Evolutionary conservation across 2,797 vertebrate genomes (phyloP).

Genomic region (Enteromius argenteus): DNA sequence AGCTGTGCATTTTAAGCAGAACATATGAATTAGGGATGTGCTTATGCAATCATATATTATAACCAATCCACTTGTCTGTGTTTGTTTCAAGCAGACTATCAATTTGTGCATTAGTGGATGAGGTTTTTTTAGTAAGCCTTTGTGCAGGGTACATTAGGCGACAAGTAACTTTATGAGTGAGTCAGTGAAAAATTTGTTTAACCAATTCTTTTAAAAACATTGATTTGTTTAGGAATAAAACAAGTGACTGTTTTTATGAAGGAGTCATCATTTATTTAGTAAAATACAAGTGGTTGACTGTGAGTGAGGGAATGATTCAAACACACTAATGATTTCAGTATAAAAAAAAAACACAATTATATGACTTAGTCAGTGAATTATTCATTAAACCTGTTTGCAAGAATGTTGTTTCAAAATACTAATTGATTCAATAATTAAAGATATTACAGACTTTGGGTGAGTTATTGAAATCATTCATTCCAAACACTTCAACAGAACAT

Average conservation of each 20-base stretch:
- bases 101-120: not conserved
- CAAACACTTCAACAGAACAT: not conserved
- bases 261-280: not conserved
- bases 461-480: not conserved
- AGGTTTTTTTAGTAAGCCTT: not conserved
- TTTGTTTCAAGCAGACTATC: constrained; percentile 5
- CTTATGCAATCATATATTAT: constrained; percentile 11
- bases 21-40: constrained; percentile 9
- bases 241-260: not conserved
- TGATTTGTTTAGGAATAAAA: not conserved
- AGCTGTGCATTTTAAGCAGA: constrained; percentile 9
- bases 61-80: not conserved
- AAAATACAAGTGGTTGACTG: not conserved
- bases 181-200: not conserved
- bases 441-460: not conserved
- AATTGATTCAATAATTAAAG: not conserved
- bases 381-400: not conserved
- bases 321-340: not conserved
- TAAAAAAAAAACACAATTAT: not conserved
- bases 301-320: not conserved
- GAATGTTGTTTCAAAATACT: not conserved
- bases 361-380: not conserved
- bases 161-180: not conserved
- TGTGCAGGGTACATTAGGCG: not conserved
- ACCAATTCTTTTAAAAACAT: not conserved